Conservation (phyloP, 2,888 invertebrate species). For the Eustalomyia histrio region DNA sequence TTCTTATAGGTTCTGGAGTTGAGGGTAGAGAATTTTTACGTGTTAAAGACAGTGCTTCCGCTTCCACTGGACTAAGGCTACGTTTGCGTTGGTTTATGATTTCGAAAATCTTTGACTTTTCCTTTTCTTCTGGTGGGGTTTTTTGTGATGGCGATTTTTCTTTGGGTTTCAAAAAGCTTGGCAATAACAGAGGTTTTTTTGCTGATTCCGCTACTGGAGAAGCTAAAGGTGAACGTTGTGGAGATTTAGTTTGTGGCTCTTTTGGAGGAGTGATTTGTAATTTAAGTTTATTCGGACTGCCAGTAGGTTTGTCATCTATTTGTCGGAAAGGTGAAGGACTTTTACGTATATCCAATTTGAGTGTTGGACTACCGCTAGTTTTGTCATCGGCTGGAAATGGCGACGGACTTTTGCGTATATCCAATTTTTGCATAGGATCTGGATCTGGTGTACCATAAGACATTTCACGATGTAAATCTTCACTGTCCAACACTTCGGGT, state of each 20-base stretch:
- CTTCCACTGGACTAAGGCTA: slow-evolving; percentile 53
- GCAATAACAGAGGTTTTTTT: slow-evolving; percentile 36
- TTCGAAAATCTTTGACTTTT: slow-evolving; percentile 60
- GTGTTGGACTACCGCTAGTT: slow-evolving; percentile 48
- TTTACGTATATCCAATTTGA: slow-evolving; percentile 71
- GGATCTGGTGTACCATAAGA: slow-evolving; percentile 81
- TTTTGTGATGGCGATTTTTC: slow-evolving; percentile 66
- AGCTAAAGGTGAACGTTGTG: slow-evolving; percentile 64
- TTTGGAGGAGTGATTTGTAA: slow-evolving; percentile 68
- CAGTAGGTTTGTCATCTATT: slow-evolving; percentile 66
- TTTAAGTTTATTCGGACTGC: slow-evolving; percentile 65
- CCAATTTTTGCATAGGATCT: slow-evolving; percentile 65
- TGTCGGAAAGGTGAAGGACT: slow-evolving; percentile 72
- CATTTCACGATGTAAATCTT: slow-evolving; percentile 80
- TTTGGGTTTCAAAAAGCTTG: slow-evolving; percentile 53
- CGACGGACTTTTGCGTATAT: slow-evolving; percentile 74
- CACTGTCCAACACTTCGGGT: slow-evolving; percentile 80
- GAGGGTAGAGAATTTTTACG: slow-evolving; percentile 45
- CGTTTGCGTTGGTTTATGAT: slow-evolving; percentile 65
- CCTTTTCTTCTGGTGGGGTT: slow-evolving; percentile 49
- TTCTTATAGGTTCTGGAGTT: slow-evolving; percentile 58
- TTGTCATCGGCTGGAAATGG: slow-evolving; percentile 65
- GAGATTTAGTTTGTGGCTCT: slow-evolving; percentile 56
- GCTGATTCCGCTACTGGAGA: slow-evolving; percentile 60
- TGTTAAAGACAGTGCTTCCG: slow-evolving; percentile 63